Percentiles rank a stretch among this genome's conserved stretches.
Conservation (phyloP, 2,797 vertebrate genomes). For the Tenualosa thibaudeaui region DNA sequence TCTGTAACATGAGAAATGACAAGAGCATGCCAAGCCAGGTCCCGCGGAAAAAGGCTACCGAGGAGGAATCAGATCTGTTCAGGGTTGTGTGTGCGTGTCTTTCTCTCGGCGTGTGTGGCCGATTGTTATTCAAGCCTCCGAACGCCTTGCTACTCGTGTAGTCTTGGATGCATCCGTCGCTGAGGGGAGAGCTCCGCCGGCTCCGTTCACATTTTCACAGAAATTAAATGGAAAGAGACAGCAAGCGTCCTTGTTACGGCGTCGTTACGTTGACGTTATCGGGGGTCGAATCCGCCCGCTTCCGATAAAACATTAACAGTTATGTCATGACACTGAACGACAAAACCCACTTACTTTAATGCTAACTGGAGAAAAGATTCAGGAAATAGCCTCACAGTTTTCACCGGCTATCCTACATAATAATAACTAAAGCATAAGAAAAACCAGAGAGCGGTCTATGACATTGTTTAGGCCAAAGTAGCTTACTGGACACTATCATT, state of each 20-base stretch:
- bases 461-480: background rate
- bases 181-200: conserved; percentile 29
- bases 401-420: background rate
- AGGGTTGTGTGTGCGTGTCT: conserved; percentile 65
- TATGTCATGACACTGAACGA: background rate
- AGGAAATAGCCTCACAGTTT: too few species aligned
- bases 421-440: background rate
- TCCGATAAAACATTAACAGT: background rate
- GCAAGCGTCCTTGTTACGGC: conserved; percentile 25
- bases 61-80: conserved; percentile 69
- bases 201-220: conserved; percentile 48
- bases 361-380: background rate
- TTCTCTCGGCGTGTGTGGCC: conserved; percentile 55
- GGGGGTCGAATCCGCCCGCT: background rate
- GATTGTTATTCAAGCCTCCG: conserved; percentile 74
- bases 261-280: conserved; percentile 42
- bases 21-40: conserved; percentile 77
- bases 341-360: background rate
- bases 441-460: background rate
- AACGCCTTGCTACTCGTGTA: conserved; percentile 61
- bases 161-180: conserved; percentile 46
- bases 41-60: conserved; percentile 64
- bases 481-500: background rate
- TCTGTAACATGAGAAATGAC: conserved; percentile 86
- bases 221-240: conserved; percentile 36